These are phyloP conservation scores for Sebastes baramenuke DNA, from an alignment of 2,797 vertebrate genomes.

Conservation along the genomic window DNA sequence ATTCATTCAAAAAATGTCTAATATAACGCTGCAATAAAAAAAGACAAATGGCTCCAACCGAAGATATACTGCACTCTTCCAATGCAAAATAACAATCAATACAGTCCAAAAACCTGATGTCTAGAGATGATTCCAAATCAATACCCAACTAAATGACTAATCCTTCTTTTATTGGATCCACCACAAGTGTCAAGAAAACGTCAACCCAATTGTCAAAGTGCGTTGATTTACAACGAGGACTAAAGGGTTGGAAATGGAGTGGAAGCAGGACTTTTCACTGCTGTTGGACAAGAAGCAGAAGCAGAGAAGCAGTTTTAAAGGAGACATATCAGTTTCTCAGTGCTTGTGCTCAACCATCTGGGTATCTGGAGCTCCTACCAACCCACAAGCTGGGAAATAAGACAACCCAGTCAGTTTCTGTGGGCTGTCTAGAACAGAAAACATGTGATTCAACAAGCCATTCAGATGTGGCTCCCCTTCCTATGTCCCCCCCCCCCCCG, in stretches of 20 bases:
- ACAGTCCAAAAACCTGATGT: background rate
- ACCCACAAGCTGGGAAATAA: no score
- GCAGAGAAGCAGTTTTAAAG: background rate
- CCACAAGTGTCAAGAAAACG: conserved; percentile 32
- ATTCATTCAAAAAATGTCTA: background rate
- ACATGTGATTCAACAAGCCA: no score
- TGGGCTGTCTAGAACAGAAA: no score
- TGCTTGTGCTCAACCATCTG: no score
- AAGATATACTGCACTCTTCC: background rate
- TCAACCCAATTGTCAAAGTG: conserved; percentile 19
- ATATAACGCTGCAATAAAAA: background rate
- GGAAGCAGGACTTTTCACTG: background rate
- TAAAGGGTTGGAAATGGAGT: background rate
- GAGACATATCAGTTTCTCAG: no score
- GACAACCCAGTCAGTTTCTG: no score
- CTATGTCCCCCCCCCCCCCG: no score
- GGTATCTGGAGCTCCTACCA: no score
- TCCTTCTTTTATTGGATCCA: conserved; percentile 27
- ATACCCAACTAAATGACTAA: conserved; percentile 42
- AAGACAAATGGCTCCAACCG: background rate
- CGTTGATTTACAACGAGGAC: background rate
- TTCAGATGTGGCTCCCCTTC: no score
- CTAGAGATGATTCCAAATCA: conserved; percentile 22
- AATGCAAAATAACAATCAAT: conserved; percentile 16
- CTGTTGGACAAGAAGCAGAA: background rate